phyloP scores from a whole-genome alignment of 2,888 invertebrate species.

The Drosophila yooni region DNA sequence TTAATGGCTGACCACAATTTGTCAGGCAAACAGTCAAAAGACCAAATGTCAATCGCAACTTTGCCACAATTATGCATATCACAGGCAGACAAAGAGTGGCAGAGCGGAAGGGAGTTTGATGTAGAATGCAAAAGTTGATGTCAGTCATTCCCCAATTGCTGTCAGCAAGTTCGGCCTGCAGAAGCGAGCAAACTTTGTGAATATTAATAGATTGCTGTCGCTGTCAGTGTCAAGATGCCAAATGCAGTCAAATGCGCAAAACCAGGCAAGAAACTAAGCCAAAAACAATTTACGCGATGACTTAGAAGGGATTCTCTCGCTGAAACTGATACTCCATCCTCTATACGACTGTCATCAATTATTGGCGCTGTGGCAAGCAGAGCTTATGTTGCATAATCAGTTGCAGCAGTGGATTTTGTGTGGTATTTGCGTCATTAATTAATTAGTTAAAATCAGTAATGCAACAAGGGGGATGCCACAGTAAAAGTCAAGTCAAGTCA shows the following conservation, averaged over 20 bases:
- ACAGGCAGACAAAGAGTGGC: not conserved
- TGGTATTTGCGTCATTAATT: slow-evolving; percentile 44
- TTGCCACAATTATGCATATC: slow-evolving; percentile 59
- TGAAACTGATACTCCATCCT: not conserved
- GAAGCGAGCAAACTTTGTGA: slow-evolving; percentile 37
- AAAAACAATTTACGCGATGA: slow-evolving; percentile 40
- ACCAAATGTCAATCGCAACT: slow-evolving; percentile 56
- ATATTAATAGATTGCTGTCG: slow-evolving; percentile 63
- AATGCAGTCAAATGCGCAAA: slow-evolving; percentile 18
- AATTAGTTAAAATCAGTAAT: slow-evolving; percentile 52
- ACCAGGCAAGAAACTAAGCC: slow-evolving; percentile 46
- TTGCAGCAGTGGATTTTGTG: slow-evolving; percentile 11
- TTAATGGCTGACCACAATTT: slow-evolving; percentile 19
- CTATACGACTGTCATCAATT: slow-evolving; percentile 46
- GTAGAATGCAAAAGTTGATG: slow-evolving; percentile 29
- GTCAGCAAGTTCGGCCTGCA: slow-evolving; percentile 34
- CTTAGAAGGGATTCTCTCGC: not conserved
- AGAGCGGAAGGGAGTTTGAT: not conserved
- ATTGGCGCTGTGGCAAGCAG: slow-evolving; percentile 21
- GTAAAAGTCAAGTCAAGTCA: slow-evolving; percentile 45
- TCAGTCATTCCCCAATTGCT: slow-evolving; percentile 35
- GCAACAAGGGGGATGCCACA: slow-evolving; percentile 15
- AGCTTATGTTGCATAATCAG: slow-evolving; percentile 30
- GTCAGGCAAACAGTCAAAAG: slow-evolving; percentile 30
- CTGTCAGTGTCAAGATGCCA: slow-evolving; percentile 6